Percentiles rank a stretch among this genome's conserved stretches.
Evolutionary conservation across 2,888 invertebrate genomes (phyloP).

Genomic region (Blastobasis lacticolella): DNA sequence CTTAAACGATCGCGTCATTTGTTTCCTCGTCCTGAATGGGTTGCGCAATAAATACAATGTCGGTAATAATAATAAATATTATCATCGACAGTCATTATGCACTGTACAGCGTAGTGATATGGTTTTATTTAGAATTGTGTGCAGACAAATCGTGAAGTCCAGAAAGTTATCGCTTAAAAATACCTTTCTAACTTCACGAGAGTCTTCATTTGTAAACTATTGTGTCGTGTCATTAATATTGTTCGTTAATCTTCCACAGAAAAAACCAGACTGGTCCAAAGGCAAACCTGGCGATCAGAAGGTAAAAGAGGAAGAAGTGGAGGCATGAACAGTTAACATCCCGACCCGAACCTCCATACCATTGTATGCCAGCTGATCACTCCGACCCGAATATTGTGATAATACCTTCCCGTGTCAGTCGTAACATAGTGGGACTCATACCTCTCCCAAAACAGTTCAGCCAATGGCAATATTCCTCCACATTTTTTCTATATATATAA

Average conservation of each 20-base stretch:
- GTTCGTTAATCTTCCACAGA: conserved; percentile 76
- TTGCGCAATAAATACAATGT: too few relatives aligned
- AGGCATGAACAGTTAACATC: conserved; percentile 80
- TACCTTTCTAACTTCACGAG: too few relatives aligned
- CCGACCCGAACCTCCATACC: conserved; percentile 45
- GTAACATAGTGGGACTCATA: conserved; percentile 12
- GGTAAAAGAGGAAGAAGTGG: conserved; percentile 87
- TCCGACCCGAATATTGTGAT: conserved; percentile 50
- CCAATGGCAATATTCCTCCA: conserved; percentile 19
- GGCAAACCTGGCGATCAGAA: conserved; percentile 91
- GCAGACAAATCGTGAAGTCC: too few relatives aligned
- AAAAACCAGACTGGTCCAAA: conserved; percentile 97
- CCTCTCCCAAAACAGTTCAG: conserved; percentile 17
- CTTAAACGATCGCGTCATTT: neutral
- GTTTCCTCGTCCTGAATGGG: neutral
- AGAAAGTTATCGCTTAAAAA: too few relatives aligned
- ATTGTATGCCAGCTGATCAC: conserved; percentile 49
- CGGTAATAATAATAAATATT: too few relatives aligned
- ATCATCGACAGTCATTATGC: too few relatives aligned
- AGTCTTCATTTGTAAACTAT: too few relatives aligned
- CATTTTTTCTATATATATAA: too few relatives aligned
- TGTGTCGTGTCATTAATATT: neutral
- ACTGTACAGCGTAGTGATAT: too few relatives aligned
- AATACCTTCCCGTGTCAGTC: conserved; percentile 25
- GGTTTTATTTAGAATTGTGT: too few relatives aligned